Percentiles rank a stretch among this genome's conserved stretches.
phyloP scores from a whole-genome alignment of 2,113 vertebrate species.

The Pampusana beccarii region DNA sequence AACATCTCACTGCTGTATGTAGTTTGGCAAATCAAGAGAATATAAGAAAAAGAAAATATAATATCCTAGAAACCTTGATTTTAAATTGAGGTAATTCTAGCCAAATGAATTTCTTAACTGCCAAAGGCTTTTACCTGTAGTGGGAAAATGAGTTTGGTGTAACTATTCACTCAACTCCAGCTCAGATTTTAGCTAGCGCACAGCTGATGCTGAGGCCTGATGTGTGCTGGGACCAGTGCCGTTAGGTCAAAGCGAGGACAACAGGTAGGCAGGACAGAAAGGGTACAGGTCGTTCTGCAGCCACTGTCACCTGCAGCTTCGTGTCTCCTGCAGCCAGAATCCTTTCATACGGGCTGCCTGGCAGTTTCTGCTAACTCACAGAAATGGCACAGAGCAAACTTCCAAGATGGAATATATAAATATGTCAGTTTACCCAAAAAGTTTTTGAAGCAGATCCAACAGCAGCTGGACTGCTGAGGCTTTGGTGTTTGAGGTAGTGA shows the following conservation, averaged over 20 bases:
- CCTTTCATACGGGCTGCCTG: background rate
- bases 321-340: background rate
- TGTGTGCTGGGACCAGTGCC: background rate
- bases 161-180: background rate
- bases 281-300: background rate
- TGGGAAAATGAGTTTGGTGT: background rate
- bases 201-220: background rate
- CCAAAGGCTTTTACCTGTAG: background rate
- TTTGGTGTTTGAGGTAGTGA: background rate
- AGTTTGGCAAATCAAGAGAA: background rate
- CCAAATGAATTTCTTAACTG: background rate
- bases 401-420: background rate
- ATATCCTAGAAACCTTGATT: background rate
- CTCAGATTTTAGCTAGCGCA: background rate
- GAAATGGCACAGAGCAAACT: background rate
- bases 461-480: background rate
- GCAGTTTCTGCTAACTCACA: background rate
- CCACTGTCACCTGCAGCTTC: background rate
- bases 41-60: background rate
- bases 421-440: accelerated
- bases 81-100: background rate
- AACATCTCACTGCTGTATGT: background rate
- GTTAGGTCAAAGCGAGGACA: background rate
- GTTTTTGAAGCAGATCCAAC: background rate
- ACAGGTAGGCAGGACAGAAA: accelerated